Evolutionary conservation across 23 tunicate genomes (phyloP).

Genomic region (Diplosoma virens): DNA sequence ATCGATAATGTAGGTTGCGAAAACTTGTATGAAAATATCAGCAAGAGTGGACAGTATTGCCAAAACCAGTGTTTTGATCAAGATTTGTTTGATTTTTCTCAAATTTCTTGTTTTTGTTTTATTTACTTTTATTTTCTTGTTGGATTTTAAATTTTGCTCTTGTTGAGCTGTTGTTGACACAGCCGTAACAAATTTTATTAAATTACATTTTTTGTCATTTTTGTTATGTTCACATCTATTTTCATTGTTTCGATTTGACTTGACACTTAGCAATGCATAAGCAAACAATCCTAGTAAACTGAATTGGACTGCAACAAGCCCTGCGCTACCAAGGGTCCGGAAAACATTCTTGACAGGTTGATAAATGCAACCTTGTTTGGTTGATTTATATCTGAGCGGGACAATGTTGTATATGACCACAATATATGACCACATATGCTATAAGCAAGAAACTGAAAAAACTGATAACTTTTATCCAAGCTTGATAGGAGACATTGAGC

Average conservation of each 20-base stretch:
- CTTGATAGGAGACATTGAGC: constrained; percentile 25
- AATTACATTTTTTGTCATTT: too few species aligned
- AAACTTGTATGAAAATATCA: constrained; percentile 5
- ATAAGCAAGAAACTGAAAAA: constrained; percentile 35
- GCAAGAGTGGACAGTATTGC: not conserved
- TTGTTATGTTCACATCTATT: too few species aligned
- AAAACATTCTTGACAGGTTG: not conserved
- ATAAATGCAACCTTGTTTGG: constrained; percentile 14
- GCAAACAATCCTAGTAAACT: constrained; percentile 25
- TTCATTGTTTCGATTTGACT: too few species aligned
- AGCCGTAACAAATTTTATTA: too few species aligned
- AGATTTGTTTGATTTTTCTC: not conserved
- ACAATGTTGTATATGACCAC: not conserved
- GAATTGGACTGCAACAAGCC: constrained; percentile 21
- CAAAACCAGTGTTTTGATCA: constrained; percentile 1
- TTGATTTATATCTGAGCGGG: constrained; percentile 26
- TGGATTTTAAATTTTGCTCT: too few species aligned
- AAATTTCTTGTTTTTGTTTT: too few species aligned
- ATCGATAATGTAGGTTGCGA: not conserved
- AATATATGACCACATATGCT: not conserved
- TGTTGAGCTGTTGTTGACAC: too few species aligned
- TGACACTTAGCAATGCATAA: too few species aligned
- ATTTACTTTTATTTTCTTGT: too few species aligned
- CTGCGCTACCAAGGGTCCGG: not conserved
- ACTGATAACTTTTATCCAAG: constrained; percentile 17